Evolutionary conservation across 1,140 invertebrate genomes (phyloP).

Genomic region (Neelides sp.): DNA sequence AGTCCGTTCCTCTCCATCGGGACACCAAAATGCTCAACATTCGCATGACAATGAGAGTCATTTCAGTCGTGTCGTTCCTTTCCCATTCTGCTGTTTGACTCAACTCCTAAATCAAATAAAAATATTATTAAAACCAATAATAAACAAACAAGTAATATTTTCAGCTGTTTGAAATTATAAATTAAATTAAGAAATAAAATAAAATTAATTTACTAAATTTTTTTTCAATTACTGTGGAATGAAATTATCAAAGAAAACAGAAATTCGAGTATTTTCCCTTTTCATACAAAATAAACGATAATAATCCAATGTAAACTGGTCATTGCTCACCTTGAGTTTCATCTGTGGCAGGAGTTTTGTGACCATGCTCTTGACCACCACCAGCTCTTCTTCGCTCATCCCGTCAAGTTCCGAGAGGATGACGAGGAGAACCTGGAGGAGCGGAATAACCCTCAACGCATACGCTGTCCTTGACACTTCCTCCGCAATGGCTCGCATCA

Average conservation of each 20-base stretch:
- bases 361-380: conserved; percentile 22
- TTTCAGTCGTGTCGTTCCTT: conserved; percentile 19
- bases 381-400: conserved; percentile 17
- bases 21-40: conserved; percentile 29
- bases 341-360: conserved; percentile 18
- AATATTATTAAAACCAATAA: neutral
- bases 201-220: neutral
- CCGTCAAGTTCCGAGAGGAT: conserved; percentile 58
- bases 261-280: too few relatives aligned
- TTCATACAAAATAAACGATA: too few relatives aligned
- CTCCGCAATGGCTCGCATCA: conserved; percentile 52
- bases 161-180: neutral
- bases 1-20: conserved; percentile 21
- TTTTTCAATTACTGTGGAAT: neutral
- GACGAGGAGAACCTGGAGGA: conserved; percentile 77
- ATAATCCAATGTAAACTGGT: too few relatives aligned
- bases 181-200: neutral
- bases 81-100: conserved; percentile 18
- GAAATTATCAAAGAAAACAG: neutral
- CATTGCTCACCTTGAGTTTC: conserved; percentile 20
- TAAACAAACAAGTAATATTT: too few relatives aligned
- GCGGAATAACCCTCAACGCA: conserved; percentile 76
- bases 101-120: conserved; percentile 12
- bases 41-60: conserved; percentile 25
- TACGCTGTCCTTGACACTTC: conserved; percentile 48